These are phyloP conservation scores for Gnatocerus cornutus DNA, from an alignment of 2,888 invertebrate genomes.

Conservation along the genomic window DNA sequence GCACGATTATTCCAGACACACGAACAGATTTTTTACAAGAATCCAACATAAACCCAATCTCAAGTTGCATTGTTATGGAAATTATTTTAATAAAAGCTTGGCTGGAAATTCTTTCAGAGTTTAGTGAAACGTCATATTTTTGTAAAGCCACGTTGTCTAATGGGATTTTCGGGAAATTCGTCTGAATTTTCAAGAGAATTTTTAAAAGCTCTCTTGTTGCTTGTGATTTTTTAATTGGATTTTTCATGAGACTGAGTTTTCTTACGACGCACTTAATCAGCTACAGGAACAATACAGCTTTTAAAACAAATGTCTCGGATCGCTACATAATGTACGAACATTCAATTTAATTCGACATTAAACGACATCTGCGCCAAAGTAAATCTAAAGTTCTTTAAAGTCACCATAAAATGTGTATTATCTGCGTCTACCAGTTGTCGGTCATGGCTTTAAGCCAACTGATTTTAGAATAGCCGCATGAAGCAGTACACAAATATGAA, in stretches of 20 bases:
- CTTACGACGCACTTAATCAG: not conserved
- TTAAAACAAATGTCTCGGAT: not conserved
- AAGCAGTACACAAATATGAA: conserved; percentile 14
- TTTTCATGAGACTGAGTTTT: too few species aligned
- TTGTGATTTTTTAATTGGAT: too few species aligned
- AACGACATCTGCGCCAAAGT: not conserved
- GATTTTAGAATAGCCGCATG: not conserved
- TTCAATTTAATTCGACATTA: not conserved
- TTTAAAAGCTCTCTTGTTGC: too few species aligned
- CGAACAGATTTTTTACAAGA: conserved; percentile 16
- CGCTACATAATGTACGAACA: not conserved
- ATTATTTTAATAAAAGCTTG: conserved; percentile 30
- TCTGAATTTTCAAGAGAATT: not conserved
- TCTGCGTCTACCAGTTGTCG: not conserved
- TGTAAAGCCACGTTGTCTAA: conserved; percentile 2
- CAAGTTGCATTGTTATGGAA: conserved; percentile 39
- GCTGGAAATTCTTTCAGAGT: not conserved
- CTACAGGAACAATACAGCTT: not conserved
- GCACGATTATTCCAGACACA: conserved; percentile 21
- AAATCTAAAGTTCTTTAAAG: not conserved
- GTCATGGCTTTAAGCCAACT: conserved; percentile 3
- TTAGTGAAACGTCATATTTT: conserved; percentile 2
- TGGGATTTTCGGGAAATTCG: not conserved
- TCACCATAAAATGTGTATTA: not conserved
- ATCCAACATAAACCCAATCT: conserved; percentile 28